Conservation (phyloP, 2,888 invertebrate species). For the Entomobrya multifasciata region DNA sequence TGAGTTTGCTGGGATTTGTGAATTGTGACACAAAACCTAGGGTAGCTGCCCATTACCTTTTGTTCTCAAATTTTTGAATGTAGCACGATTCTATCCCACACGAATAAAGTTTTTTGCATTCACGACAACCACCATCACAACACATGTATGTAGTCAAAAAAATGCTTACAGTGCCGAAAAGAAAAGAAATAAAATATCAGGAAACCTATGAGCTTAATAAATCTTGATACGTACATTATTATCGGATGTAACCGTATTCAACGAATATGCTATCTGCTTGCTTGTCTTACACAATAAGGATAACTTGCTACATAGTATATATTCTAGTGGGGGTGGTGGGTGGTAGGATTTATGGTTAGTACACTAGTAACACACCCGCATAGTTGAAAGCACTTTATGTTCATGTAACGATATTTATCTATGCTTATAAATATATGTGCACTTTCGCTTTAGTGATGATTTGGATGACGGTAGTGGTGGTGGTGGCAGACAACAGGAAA, state of each 20-base stretch:
- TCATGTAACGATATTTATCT: no score
- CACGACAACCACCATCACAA: background rate
- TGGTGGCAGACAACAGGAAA: conserved; percentile 21
- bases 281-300: background rate
- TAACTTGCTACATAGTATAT: background rate
- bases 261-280: background rate
- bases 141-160: background rate
- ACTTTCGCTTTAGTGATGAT: no score
- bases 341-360: background rate
- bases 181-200: conserved; percentile 23
- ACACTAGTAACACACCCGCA: conserved; percentile 1
- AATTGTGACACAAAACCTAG: background rate
- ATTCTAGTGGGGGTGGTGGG: background rate
- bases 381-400: no score
- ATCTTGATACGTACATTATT: conserved; percentile 37
- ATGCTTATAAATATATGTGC: no score
- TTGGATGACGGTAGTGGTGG: background rate
- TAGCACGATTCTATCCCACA: no score
- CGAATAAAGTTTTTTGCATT: background rate
- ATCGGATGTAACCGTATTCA: background rate
- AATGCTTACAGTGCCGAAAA: conserved; percentile 9
- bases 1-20: background rate
- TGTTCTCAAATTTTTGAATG: background rate
- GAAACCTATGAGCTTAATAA: conserved; percentile 55
- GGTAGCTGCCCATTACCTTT: background rate